Evolutionary conservation across 2,797 vertebrate species (phyloP).

Genomic region (Cossypha dichroa): DNA sequence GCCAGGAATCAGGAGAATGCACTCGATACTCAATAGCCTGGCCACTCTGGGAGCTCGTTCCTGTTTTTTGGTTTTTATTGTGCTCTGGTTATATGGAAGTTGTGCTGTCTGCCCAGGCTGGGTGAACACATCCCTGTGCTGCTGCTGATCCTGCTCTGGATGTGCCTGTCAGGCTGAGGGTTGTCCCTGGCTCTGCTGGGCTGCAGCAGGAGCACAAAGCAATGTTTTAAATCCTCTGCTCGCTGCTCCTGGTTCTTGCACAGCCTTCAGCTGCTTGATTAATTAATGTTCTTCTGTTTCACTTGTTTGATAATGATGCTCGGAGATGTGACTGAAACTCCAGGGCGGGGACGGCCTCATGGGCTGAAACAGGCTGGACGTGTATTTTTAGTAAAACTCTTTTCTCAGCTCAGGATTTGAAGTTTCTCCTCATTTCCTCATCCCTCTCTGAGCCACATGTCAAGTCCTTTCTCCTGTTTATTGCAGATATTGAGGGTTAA

Average conservation of each 20-base stretch:
- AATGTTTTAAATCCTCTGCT: not conserved
- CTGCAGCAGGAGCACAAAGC: not conserved
- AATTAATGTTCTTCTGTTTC: constrained; percentile 32
- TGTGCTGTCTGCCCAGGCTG: not conserved
- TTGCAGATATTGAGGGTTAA: not conserved
- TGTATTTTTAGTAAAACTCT: not conserved
- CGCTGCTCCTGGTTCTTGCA: not conserved
- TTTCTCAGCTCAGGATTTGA: not conserved
- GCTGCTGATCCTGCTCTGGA: not conserved
- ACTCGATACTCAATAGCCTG: not conserved
- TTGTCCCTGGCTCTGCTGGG: not conserved
- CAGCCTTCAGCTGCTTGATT: not conserved
- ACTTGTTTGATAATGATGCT: not conserved
- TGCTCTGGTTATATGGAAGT: not conserved
- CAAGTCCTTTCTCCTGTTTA: not conserved
- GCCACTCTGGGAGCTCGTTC: rapidly evolving
- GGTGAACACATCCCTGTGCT: not conserved
- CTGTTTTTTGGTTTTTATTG: not conserved
- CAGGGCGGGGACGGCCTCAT: not conserved
- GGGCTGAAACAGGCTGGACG: rapidly evolving
- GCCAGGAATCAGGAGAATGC: not conserved
- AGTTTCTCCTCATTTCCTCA: not conserved
- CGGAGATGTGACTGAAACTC: constrained; percentile 5
- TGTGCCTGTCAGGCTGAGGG: not conserved
- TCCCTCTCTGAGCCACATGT: not conserved